Evolutionary conservation across 2,113 vertebrate genomes (phyloP).

Genomic region (Arothron firmamentum): DNA sequence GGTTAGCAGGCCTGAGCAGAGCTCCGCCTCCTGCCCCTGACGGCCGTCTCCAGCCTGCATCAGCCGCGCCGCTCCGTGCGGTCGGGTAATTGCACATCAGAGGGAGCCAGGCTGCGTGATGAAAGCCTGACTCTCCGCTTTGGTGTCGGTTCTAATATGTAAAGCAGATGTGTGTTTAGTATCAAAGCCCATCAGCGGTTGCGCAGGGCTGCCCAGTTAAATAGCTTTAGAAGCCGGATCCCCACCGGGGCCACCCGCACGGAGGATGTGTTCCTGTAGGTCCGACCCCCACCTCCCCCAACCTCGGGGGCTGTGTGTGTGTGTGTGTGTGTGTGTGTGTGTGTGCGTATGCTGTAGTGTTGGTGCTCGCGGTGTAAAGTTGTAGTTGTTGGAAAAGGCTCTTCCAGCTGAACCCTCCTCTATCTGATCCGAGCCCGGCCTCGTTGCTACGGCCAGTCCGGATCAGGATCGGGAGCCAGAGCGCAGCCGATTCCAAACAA

Average conservation of each 20-base stretch:
- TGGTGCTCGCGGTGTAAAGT: constrained; percentile 28
- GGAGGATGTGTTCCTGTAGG: constrained; percentile 44
- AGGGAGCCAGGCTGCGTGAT: constrained; percentile 67
- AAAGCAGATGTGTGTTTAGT: constrained; percentile 73
- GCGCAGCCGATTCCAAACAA: constrained; percentile 47
- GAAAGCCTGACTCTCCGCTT: constrained; percentile 67
- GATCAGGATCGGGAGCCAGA: constrained; percentile 47
- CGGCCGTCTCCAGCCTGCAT: constrained; percentile 39
- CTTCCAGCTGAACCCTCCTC: constrained; percentile 44
- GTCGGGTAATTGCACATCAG: constrained; percentile 63
- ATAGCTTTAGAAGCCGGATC: constrained; percentile 42
- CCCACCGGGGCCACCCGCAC: constrained; percentile 60
- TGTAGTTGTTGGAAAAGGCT: not conserved
- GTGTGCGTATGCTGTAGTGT: constrained; percentile 14
- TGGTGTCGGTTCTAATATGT: constrained; percentile 67
- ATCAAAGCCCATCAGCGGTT: constrained; percentile 48
- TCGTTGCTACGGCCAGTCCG: constrained; percentile 42
- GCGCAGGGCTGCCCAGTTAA: constrained; percentile 40
- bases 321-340: not conserved
- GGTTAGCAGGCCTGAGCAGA: not conserved
- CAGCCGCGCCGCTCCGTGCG: constrained; percentile 65
- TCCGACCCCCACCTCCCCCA: not conserved
- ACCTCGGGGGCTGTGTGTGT: not conserved
- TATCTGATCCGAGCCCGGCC: constrained; percentile 60
- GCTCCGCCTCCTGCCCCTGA: constrained; percentile 11